Percentiles rank a stretch among this genome's conserved stretches.
These are phyloP conservation scores for Zaprionus obscuricornis DNA, from an alignment of 2,888 invertebrate genomes.

Conservation along the genomic window DNA sequence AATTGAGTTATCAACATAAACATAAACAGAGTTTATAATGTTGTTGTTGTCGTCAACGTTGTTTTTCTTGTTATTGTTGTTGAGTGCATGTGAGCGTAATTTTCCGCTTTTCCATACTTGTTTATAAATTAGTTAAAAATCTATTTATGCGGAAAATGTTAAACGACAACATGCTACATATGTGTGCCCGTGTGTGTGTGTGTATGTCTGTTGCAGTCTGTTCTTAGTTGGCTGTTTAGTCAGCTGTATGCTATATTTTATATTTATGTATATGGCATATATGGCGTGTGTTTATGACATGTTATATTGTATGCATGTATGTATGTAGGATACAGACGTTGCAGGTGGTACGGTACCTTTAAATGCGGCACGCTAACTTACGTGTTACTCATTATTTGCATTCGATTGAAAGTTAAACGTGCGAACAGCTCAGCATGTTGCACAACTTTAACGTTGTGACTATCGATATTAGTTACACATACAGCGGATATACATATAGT, in stretches of 20 bases:
- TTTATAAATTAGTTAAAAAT: conserved; percentile 56
- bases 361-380: conserved; percentile 44
- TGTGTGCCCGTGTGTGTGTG: too few species aligned
- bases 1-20: conserved; percentile 27
- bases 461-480: conserved; percentile 17
- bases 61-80: conserved; percentile 8
- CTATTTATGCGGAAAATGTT: conserved; percentile 58
- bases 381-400: conserved; percentile 72
- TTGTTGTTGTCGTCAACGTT: too few species aligned
- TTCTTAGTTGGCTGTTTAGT: conserved; percentile 6
- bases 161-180: neutral
- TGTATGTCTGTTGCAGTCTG: too few species aligned
- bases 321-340: conserved; percentile 4
- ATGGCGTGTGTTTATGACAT: neutral
- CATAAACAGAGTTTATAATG: conserved; percentile 5
- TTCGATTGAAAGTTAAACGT: conserved; percentile 79
- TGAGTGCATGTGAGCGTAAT: conserved; percentile 6
- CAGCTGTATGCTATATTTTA: neutral
- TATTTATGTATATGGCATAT: neutral
- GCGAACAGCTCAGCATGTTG: conserved; percentile 58
- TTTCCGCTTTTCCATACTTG: conserved; percentile 5
- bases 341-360: conserved; percentile 4
- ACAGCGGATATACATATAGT: conserved; percentile 22
- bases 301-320: neutral
- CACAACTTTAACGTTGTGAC: conserved; percentile 55